Percentiles rank a stretch among this genome's conserved stretches.
These are phyloP conservation scores for Sebastes steindachneri DNA, from an alignment of 2,797 vertebrate species.

Conservation along the genomic window DNA sequence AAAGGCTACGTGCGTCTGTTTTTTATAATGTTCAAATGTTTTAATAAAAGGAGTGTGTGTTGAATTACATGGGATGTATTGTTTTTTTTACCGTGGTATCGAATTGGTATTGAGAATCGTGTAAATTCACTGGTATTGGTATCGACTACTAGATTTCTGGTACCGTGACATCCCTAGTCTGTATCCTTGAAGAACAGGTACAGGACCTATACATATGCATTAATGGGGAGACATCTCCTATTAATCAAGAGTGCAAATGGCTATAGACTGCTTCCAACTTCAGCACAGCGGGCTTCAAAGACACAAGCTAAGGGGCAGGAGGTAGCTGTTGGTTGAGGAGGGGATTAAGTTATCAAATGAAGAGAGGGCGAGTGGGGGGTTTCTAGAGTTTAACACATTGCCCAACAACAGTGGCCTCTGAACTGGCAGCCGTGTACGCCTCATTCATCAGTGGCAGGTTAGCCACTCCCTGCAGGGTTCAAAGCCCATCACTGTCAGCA, in stretches of 20 bases:
- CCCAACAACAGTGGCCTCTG: slow-evolving; percentile 24
- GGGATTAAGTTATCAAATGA: slow-evolving; percentile 42
- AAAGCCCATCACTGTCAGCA: slow-evolving; percentile 25
- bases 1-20: no score
- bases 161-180: no score
- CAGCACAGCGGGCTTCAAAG: slow-evolving; percentile 48
- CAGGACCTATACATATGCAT: background rate
- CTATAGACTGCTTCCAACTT: slow-evolving; percentile 7
- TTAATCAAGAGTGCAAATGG: slow-evolving; percentile 3
- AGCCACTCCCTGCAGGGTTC: slow-evolving; percentile 34
- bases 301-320: background rate
- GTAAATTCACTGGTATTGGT: no score
- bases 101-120: no score
- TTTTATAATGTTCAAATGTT: no score
- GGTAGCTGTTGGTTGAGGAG: background rate
- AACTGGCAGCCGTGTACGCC: background rate
- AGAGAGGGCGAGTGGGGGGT: background rate
- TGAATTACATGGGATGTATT: no score
- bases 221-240: background rate
- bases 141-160: no score
- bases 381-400: background rate
- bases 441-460: slow-evolving; percentile 43
- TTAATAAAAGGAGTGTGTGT: no score
- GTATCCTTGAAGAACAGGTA: background rate
- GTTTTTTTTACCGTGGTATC: no score